Evolutionary conservation across 2,113 vertebrate species (phyloP).

Genomic region (rat (Rattus norvegicus)): GRCr8 NC_086019.1:163312501-163313000

Average conservation of each 20-base stretch:
- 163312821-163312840: neutral
- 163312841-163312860: neutral
- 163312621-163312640: neutral
- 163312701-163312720: neutral
- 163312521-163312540: neutral
- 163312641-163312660: neutral
- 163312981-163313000: neutral
- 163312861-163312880: neutral
- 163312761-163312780: neutral
- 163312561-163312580: neutral
- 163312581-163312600: neutral
- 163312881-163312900: neutral
- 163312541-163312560: neutral
- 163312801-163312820: neutral
- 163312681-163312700: neutral
- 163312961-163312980: neutral
- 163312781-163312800: neutral
- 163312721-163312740: neutral
- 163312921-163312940: neutral
- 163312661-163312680: neutral
- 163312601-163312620: neutral
- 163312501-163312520: neutral
- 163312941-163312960: neutral
- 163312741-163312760: neutral
- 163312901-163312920: neutral